Evolutionary conservation across 2,113 vertebrate genomes (phyloP), one percentile per base, ranked within the genome.

Genomic region (Seriola dumerili): DNA sequence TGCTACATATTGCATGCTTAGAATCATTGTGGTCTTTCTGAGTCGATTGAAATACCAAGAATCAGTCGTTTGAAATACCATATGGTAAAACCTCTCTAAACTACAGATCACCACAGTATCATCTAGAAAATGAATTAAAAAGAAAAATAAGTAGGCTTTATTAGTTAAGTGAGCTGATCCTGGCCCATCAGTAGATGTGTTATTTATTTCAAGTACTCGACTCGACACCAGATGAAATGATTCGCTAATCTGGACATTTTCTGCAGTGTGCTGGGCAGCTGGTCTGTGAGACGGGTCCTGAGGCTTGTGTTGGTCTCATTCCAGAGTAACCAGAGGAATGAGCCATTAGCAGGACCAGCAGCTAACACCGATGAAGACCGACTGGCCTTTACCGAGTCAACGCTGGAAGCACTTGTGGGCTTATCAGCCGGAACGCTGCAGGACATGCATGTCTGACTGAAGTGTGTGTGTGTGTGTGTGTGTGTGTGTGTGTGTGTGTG

Each of bases 281-380:
- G 4, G 44, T 11, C 59, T 25, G 23, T 61, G 70, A 65, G 50
- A 73, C n/a, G 25, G 3, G 17, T 72, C 59, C 50, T 8, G 78
- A 71, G 63, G 79, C 78, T 81, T 70, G 73, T 83, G 61, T 89
- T 91, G 85, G 85, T 80, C 48, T 62, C 16, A 19, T 66, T 88
- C 86, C 88, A 91, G 67, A 83, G 76, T 17, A 79, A 88, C 78
- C 78, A 85, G 76, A 86, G 79, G 76, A 88, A 84, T 80, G 82
- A 85, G 62, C 83, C 85, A 63, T 87, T 81, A 83, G 75, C 69
- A 70, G 81, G 61, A 66, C 77, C 75, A 72, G 80, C 73, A 66
- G 80, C 80, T 68, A 61, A 71, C 79, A 79, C 77, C 54, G 64
- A 78, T 40, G 52, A 70, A 25, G 64, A 42, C 61, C 29, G 40